Evolutionary conservation across 2,888 invertebrate genomes (phyloP).

Genomic region (Drosophila colorata): DNA sequence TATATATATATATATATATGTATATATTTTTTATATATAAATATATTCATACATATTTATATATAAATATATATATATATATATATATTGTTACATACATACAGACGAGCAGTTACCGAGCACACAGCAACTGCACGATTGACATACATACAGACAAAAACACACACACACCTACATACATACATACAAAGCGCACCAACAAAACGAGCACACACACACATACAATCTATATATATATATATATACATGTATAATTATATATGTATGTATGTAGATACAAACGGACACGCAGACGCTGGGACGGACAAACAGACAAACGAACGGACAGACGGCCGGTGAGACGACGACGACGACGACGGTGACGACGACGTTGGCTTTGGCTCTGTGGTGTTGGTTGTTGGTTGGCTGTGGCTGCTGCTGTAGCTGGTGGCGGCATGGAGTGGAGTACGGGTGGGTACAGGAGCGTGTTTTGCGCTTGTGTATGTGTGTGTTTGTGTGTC

Average conservation of each 20-base stretch:
- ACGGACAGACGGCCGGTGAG: slow-evolving; percentile 61
- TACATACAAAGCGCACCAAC: slow-evolving; percentile 60
- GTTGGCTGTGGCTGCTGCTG: slow-evolving; percentile 64
- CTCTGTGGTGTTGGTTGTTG: slow-evolving; percentile 66
- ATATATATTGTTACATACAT: slow-evolving; percentile 43
- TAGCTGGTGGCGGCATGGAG: slow-evolving; percentile 57
- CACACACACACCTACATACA: slow-evolving; percentile 31
- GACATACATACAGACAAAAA: slow-evolving; percentile 66
- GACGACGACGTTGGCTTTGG: slow-evolving; percentile 77
- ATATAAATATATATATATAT: slow-evolving; percentile 16
- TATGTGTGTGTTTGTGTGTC: slow-evolving; percentile 36
- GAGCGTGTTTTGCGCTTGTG: slow-evolving; percentile 78
- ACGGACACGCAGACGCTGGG: slow-evolving; percentile 66
- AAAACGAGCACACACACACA: slow-evolving; percentile 56
- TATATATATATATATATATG: slow-evolving; percentile 4
- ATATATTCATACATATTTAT: slow-evolving; percentile 1
- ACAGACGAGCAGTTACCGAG: slow-evolving; percentile 73
- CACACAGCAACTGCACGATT: slow-evolving; percentile 71
- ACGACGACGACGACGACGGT: slow-evolving; percentile 45
- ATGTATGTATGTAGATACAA: slow-evolving; percentile 58
- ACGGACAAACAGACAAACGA: slow-evolving; percentile 57
- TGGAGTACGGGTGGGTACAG: slow-evolving; percentile 77
- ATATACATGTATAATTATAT: slow-evolving; percentile 38
- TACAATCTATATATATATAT: slow-evolving; percentile 45
- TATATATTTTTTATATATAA: slow-evolving; percentile 4